Conservation (phyloP, 2,113 vertebrate genomes). For the Numenius arquata region DNA sequence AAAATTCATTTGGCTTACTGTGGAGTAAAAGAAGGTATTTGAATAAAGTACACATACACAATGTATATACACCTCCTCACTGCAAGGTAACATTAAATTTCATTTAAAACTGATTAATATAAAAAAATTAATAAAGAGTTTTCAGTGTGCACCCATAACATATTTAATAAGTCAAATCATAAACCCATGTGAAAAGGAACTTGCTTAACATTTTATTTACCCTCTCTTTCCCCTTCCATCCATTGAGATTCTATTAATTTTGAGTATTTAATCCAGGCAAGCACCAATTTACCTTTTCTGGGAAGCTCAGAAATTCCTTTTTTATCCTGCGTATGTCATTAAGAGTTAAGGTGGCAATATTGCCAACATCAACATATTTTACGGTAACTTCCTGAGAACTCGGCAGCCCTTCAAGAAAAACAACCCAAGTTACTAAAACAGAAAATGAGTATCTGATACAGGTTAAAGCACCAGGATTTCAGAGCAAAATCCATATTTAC, state of each 20-base stretch:
- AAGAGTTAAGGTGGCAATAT: constrained; percentile 72
- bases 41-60: neutral
- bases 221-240: neutral
- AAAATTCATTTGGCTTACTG: neutral
- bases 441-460: neutral
- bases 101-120: neutral
- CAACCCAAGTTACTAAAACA: neutral
- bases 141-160: neutral
- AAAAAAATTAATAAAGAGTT: neutral
- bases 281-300: constrained; percentile 80
- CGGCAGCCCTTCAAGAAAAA: constrained; percentile 76
- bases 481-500: neutral
- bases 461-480: neutral
- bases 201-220: neutral
- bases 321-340: constrained; percentile 83
- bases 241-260: neutral
- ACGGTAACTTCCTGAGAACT: constrained; percentile 79
- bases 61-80: neutral
- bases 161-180: neutral
- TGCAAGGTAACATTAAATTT: neutral
- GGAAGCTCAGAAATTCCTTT: constrained; percentile 83
- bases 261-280: neutral
- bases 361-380: constrained; percentile 87
- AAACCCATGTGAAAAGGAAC: neutral
- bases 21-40: neutral